phyloP scores from a whole-genome alignment of 2,113 vertebrate species.

The Rhinogobius similis region DNA sequence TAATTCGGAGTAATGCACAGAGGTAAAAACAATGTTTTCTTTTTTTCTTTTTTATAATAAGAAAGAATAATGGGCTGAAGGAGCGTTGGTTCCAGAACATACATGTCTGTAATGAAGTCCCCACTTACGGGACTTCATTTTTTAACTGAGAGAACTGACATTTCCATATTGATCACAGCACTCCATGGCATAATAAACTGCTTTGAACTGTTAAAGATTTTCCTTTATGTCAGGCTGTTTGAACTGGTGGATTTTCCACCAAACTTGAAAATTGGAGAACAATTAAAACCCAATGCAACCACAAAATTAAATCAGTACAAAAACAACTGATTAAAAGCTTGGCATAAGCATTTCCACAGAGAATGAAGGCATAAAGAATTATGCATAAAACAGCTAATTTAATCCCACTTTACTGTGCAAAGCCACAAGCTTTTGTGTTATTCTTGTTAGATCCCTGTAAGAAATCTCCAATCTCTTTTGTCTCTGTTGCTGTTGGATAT shows the following conservation, averaged over 20 bases:
- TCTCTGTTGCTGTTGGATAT: no score
- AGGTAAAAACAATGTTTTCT: no score
- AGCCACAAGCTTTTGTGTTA: no score
- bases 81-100: no score
- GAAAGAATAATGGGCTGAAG: not conserved
- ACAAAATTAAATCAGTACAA: not conserved
- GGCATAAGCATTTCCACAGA: no score
- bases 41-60: not conserved
- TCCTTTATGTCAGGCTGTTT: not conserved
- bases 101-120: not conserved
- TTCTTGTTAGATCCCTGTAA: no score
- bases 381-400: no score
- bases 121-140: slow-evolving; percentile 3
- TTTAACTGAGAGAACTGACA: not conserved
- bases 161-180: slow-evolving; percentile 9
- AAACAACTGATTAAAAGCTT: no score
- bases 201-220: not conserved
- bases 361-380: no score
- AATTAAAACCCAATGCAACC: not conserved
- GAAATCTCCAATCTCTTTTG: no score
- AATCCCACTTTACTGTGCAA: no score
- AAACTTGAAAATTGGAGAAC: not conserved
- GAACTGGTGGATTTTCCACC: not conserved
- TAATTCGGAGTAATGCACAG: no score
- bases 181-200: not conserved